phyloP scores from a whole-genome alignment of 2,113 vertebrate genomes.

The Aspiorhynchus laticeps region DNA sequence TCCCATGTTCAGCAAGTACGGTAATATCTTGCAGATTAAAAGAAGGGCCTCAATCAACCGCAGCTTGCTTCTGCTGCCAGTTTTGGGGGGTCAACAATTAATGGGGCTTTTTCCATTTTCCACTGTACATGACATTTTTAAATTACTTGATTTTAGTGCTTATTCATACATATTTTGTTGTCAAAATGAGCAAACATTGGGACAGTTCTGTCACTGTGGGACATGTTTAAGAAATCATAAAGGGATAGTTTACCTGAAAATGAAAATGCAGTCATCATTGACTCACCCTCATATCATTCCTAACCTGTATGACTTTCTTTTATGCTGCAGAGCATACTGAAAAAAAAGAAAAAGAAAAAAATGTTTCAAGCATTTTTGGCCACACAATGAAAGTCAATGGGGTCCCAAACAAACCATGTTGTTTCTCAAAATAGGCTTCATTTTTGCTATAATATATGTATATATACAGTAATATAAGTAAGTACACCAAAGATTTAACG shows the following conservation, averaged over 20 bases:
- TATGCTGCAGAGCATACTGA: not conserved
- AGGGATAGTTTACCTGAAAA: not conserved
- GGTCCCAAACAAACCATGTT: not conserved
- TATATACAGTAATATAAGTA: too few species aligned
- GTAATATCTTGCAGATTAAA: constrained; percentile 58
- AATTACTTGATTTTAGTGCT: not conserved
- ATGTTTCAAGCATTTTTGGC: not conserved
- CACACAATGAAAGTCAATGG: not conserved
- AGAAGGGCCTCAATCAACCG: constrained; percentile 15
- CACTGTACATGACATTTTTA: constrained; percentile 50
- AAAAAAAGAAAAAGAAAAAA: not conserved
- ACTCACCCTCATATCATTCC: not conserved
- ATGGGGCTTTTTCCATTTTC: constrained; percentile 44
- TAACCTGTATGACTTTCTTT: not conserved
- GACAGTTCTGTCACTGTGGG: not conserved
- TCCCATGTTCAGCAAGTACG: constrained; percentile 60
- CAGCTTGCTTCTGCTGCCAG: not conserved
- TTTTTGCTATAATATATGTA: too few species aligned
- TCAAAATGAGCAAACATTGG: not conserved
- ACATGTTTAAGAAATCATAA: not conserved
- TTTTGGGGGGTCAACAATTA: constrained; percentile 23
- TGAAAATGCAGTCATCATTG: not conserved
- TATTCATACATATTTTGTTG: not conserved
- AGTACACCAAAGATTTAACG: not conserved
- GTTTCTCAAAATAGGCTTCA: too few species aligned